Evolutionary conservation across 2,797 vertebrate species (phyloP).

Genomic region (Monodelphis domestica): DNA sequence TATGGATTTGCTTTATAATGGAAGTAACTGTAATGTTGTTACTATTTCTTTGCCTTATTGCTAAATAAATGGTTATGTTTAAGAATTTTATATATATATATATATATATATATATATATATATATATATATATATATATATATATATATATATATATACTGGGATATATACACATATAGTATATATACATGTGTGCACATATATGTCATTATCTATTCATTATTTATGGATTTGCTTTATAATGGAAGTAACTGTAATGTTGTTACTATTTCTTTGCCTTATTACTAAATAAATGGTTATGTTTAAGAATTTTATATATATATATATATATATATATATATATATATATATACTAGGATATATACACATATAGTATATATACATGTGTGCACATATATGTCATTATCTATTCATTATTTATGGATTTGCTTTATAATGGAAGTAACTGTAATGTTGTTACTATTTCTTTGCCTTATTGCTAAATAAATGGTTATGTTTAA

Average conservation of each 20-base stretch:
- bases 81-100: neutral
- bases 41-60: neutral
- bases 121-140: too few species aligned
- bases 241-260: neutral
- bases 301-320: too few species aligned
- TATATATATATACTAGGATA: too few species aligned
- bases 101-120: slow-evolving; percentile 6
- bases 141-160: too few species aligned
- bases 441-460: too few species aligned
- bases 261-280: neutral
- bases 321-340: too few species aligned
- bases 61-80: neutral
- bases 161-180: neutral
- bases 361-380: too few species aligned
- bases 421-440: too few species aligned
- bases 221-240: neutral
- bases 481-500: too few species aligned
- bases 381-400: too few species aligned
- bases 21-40: neutral
- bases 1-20: neutral
- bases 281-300: neutral
- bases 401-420: too few species aligned
- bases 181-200: neutral
- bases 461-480: too few species aligned
- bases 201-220: neutral